Evolutionary conservation across 2,113 vertebrate species (phyloP), one percentile per base, ranked within the genome.

Genomic region (Donacobius atricapilla): DNA sequence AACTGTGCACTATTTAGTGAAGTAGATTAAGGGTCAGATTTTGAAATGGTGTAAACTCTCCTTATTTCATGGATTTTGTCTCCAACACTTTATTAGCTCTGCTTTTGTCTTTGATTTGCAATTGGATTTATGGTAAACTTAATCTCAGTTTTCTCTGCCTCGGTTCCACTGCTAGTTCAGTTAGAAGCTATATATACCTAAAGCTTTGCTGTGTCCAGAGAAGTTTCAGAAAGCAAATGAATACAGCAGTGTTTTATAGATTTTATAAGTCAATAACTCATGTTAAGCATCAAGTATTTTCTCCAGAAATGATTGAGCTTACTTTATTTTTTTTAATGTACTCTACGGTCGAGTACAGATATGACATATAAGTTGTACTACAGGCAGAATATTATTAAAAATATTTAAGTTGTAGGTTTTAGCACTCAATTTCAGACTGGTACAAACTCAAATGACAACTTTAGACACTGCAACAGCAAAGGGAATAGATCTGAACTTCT

Each of bases 271-370:
- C 20, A 54, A 22, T 54, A 58, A 11, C 10, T 56, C 24, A 48
- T 37, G 10, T 33, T 39, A 88, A 77, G 2, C 18, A 76, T 60
- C 15, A 64, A 87, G n/a, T 40, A 8, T 18, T 11, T 77, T 64
- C 30, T 51, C 25, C 11, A 16, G 17, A 85, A 90, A 78, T 18
- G 0, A 39, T 0, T 33, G 7, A 40, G 3, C 0, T 65, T 33
- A 11, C 2, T 69, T n/a, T 42, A 22, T 24, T 65, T 72, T 58
- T 64, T 57, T 51, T 14, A 13, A 57, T 7, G 3, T 71, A 22
- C 19, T 61, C 6, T 28, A 9, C 37, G 11, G 16, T 53, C 57
- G 3, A 64, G 10, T 37, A 73, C 5, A 71, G 57, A 60, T 15
- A 13, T 68, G 17, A 13, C 5, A 27, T 24, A 54, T n/a, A 24